These are phyloP conservation scores for Cyclina sinensis DNA, from an alignment of 1,140 invertebrate species.

Conservation along the genomic window DNA sequence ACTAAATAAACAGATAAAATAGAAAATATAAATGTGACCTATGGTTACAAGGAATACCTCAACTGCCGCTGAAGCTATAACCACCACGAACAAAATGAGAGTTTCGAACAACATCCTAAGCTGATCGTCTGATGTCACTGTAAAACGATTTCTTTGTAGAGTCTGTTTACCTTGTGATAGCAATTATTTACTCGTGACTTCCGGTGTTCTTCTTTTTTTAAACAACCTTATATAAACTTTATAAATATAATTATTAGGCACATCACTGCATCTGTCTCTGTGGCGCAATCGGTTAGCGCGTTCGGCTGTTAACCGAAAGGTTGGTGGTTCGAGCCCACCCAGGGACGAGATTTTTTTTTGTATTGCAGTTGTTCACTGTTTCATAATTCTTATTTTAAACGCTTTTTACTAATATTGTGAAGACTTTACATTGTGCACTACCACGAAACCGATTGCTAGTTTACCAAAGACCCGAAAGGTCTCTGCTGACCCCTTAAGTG, in stretches of 20 bases:
- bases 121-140: background rate
- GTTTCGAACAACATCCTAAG: background rate
- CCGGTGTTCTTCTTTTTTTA: background rate
- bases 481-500: too few relatives aligned
- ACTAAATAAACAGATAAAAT: background rate
- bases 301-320: constrained; percentile 83
- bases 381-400: too few relatives aligned
- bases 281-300: constrained; percentile 82
- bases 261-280: constrained; percentile 68
- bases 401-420: too few relatives aligned
- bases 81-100: background rate
- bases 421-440: too few relatives aligned
- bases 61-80: background rate
- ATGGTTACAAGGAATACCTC: background rate
- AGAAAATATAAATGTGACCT: too few relatives aligned
- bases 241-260: background rate
- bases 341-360: constrained; percentile 70
- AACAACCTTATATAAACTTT: background rate
- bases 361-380: too few relatives aligned
- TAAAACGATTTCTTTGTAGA: background rate
- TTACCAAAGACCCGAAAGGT: too few relatives aligned
- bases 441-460: too few relatives aligned
- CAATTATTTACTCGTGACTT: constrained; percentile 21
- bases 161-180: background rate
- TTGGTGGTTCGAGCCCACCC: constrained; percentile 82